Evolutionary conservation across 2,113 vertebrate genomes (phyloP).

Genomic region (Hassar affinis): DNA sequence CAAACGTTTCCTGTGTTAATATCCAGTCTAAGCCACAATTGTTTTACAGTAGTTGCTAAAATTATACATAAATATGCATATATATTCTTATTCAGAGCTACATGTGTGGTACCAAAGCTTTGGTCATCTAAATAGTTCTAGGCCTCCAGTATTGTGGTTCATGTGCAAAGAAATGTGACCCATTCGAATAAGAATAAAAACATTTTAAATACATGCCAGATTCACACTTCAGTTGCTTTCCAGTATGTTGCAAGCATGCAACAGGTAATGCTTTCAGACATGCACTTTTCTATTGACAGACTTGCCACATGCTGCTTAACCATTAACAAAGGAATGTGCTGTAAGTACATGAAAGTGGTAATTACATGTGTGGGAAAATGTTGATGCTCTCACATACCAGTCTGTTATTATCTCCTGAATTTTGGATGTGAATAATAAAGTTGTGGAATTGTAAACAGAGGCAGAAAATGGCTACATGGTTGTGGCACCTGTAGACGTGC

Average conservation of each 20-base stretch:
- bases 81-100: slow-evolving; percentile 42
- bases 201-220: slow-evolving; percentile 71
- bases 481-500: background rate
- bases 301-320: slow-evolving; percentile 84
- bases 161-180: slow-evolving; percentile 66
- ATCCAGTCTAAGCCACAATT: background rate
- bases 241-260: slow-evolving; percentile 80
- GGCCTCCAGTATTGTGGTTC: slow-evolving; percentile 58
- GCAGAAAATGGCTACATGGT: slow-evolving; percentile 11
- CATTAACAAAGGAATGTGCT: slow-evolving; percentile 77
- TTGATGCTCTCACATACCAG: background rate
- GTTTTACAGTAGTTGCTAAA: slow-evolving; percentile 30
- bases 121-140: slow-evolving; percentile 17
- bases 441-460: background rate
- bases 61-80: slow-evolving; percentile 41
- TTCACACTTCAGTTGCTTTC: slow-evolving; percentile 75
- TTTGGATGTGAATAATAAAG: background rate
- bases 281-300: slow-evolving; percentile 77
- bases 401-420: background rate
- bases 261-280: slow-evolving; percentile 76
- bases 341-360: slow-evolving; percentile 61
- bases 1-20: slow-evolving; percentile 56
- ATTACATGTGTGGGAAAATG: background rate
- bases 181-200: slow-evolving; percentile 58
- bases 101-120: slow-evolving; percentile 26